phyloP scores from a whole-genome alignment of 2,888 invertebrate species.

The Tupiocoris notatus region DNA sequence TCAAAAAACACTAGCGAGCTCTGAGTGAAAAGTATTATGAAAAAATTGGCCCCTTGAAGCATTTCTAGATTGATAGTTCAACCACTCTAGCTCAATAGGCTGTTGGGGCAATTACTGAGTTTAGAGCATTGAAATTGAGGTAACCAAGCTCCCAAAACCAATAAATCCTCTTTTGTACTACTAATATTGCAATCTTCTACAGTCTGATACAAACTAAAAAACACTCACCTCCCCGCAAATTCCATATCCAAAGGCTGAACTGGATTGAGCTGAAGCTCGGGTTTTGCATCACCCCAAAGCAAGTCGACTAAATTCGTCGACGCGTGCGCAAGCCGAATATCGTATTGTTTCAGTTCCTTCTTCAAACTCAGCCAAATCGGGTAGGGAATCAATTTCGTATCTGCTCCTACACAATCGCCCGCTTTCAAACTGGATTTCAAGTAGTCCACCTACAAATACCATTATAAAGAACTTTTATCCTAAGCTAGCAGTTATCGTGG shows the following conservation, averaged over 20 bases:
- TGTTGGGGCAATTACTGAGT: no score
- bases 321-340: slow-evolving; percentile 66
- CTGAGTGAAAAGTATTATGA: no score
- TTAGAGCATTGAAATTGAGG: no score
- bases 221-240: slow-evolving; percentile 60
- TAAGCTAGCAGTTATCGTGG: no score
- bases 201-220: no score
- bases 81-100: no score
- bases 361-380: slow-evolving; percentile 64
- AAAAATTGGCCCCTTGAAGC: no score
- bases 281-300: slow-evolving; percentile 64
- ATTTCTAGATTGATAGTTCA: no score
- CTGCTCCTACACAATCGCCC: slow-evolving; percentile 72
- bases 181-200: no score
- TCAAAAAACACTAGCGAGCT: no score
- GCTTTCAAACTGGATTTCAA: slow-evolving; percentile 62
- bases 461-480: not conserved
- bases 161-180: no score
- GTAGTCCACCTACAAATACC: slow-evolving; percentile 52
- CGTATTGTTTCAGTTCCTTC: slow-evolving; percentile 62
- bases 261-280: slow-evolving; percentile 58
- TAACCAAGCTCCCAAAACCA: no score
- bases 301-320: slow-evolving; percentile 70
- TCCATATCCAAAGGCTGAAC: slow-evolving; percentile 61
- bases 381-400: slow-evolving; percentile 69